These are phyloP conservation scores for Gari tellinella DNA, from an alignment of 2,888 invertebrate species.

Conservation along the genomic window DNA sequence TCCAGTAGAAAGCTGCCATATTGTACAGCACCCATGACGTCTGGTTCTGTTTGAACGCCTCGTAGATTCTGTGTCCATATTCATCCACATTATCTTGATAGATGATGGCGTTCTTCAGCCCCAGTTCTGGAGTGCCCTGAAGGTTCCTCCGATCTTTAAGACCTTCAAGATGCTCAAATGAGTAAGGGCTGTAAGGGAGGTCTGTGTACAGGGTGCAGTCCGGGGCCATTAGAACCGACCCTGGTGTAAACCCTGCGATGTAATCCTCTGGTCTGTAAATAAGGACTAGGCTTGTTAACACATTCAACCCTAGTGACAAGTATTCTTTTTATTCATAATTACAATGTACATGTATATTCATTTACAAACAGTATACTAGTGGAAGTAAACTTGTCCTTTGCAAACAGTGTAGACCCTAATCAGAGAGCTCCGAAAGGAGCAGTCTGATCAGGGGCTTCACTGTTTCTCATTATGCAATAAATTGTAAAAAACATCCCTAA, in stretches of 20 bases:
- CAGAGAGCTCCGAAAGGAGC: too few species aligned
- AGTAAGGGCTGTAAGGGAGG: slow-evolving; percentile 88
- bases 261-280: slow-evolving; percentile 81
- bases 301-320: too few species aligned
- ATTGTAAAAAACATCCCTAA: too few species aligned
- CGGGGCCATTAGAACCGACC: slow-evolving; percentile 84
- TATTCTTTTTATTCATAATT: too few species aligned
- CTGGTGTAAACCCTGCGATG: slow-evolving; percentile 76
- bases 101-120: slow-evolving; percentile 85
- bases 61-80: slow-evolving; percentile 88
- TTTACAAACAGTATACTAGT: too few species aligned
- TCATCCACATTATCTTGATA: slow-evolving; percentile 83
- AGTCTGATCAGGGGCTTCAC: too few species aligned
- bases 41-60: slow-evolving; percentile 88
- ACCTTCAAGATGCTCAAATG: slow-evolving; percentile 88
- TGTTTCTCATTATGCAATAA: too few species aligned
- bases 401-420: too few species aligned
- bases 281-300: too few species aligned
- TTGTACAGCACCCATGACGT: slow-evolving; percentile 93
- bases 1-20: slow-evolving; percentile 92
- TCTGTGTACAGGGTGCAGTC: slow-evolving; percentile 88
- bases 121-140: slow-evolving; percentile 86
- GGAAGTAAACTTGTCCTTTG: too few species aligned
- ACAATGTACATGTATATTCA: too few species aligned
- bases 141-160: slow-evolving; percentile 86